Conservation (phyloP, 2,888 invertebrate species). For the Eumacrocentrus americanus region DNA sequence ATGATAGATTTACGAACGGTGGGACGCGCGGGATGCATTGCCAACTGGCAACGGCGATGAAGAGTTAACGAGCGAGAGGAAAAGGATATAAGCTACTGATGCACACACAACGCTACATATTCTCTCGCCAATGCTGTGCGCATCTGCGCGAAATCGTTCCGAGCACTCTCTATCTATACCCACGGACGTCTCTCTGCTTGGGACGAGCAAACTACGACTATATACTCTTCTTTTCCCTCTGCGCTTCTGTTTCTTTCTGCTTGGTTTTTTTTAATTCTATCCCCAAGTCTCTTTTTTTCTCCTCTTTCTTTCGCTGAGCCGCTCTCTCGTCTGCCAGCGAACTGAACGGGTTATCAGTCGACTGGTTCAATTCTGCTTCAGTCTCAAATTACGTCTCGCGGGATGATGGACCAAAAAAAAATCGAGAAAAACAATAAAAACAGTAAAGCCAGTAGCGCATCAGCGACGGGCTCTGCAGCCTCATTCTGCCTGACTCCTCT, state of each 20-base stretch:
- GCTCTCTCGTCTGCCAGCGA: conserved; percentile 8
- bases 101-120: conserved; percentile 14
- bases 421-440: conserved; percentile 9
- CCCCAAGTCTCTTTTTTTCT: conserved; percentile 13
- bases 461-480: no score
- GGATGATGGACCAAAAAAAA: conserved; percentile 13
- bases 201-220: no score
- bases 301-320: no score
- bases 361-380: conserved; percentile 27
- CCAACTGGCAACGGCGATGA: conserved; percentile 30
- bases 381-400: conserved; percentile 19
- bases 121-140: conserved; percentile 14
- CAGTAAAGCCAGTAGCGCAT: background rate
- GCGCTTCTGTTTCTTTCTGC: conserved; percentile 1
- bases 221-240: background rate
- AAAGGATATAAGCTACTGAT: conserved; percentile 18
- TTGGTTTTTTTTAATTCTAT: conserved; percentile 7
- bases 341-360: conserved; percentile 31
- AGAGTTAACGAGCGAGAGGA: conserved; percentile 24
- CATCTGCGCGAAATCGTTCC: conserved; percentile 18
- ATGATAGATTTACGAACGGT: conserved; percentile 29
- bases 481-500: no score
- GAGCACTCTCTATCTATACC: background rate
- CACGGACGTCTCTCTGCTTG: background rate
- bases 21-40: conserved; percentile 16